These are phyloP conservation scores for Channallabes apus DNA, from an alignment of 2,797 vertebrate species.

Conservation along the genomic window DNA sequence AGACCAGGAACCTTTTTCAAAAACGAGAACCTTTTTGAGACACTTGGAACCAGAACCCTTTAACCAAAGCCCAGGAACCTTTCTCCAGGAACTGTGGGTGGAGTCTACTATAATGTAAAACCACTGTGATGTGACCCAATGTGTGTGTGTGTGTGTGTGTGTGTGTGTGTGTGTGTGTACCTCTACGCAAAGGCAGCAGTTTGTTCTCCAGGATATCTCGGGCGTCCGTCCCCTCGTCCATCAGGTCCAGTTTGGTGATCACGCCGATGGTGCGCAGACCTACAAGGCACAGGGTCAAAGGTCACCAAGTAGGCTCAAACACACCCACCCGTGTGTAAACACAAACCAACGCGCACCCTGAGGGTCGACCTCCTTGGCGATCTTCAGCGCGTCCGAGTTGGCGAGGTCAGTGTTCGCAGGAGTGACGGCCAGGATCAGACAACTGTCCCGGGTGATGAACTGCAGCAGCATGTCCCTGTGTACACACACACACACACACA, in stretches of 20 bases:
- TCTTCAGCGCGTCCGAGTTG: conserved; percentile 92
- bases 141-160: conserved; percentile 22
- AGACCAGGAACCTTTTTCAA: neutral
- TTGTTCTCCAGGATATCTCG: conserved; percentile 93
- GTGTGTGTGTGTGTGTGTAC: conserved; percentile 61
- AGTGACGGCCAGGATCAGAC: conserved; percentile 89
- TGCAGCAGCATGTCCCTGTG: conserved; percentile 87
- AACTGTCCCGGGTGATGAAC: conserved; percentile 92
- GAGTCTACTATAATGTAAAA: neutral
- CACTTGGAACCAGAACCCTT: too few relatives aligned
- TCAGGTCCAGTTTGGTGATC: conserved; percentile 95
- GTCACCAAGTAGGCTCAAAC: neutral
- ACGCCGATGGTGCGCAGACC: conserved; percentile 92
- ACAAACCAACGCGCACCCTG: conserved; percentile 76
- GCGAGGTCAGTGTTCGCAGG: conserved; percentile 92
- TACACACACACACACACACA: conserved; percentile 20
- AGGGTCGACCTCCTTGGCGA: conserved; percentile 94
- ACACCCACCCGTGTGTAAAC: neutral
- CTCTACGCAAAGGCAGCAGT: conserved; percentile 87
- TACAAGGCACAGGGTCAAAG: conserved; percentile 55
- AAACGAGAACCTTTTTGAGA: neutral
- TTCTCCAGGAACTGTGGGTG: neutral
- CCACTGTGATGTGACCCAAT: neutral
- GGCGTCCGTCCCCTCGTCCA: conserved; percentile 95
- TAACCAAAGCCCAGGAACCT: neutral